These are phyloP conservation scores for Neolamprologus fasciatus DNA, from an alignment of 2,113 vertebrate genomes.

Conservation along the genomic window DNA sequence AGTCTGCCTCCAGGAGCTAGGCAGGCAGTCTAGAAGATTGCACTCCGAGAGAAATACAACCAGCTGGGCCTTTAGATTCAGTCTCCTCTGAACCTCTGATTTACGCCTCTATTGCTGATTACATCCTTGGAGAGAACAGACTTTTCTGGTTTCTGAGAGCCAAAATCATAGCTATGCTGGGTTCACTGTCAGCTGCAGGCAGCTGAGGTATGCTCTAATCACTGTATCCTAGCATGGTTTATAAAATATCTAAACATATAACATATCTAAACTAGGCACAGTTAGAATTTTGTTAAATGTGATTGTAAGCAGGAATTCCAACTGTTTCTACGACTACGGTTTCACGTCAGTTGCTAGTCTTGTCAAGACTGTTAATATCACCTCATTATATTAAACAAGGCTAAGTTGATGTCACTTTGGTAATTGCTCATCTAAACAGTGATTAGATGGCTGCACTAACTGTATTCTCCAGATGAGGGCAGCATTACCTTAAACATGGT, in stretches of 20 bases:
- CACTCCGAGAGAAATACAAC: constrained; percentile 10
- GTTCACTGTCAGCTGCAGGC: background rate
- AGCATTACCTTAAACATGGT: constrained; percentile 35
- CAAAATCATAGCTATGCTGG: background rate
- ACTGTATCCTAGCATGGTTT: background rate
- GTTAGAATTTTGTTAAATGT: background rate
- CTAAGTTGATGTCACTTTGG: background rate
- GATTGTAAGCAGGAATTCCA: background rate
- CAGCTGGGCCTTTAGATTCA: background rate
- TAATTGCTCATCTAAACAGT: background rate
- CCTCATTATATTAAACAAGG: background rate
- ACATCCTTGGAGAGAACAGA: constrained; percentile 24
- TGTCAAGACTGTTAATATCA: background rate
- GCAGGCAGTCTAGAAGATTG: background rate
- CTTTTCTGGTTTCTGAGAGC: background rate
- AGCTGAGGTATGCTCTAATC: background rate
- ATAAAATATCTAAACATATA: background rate
- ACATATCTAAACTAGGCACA: background rate
- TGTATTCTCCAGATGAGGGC: constrained; percentile 37
- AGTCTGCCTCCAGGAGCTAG: background rate
- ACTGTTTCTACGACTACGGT: background rate
- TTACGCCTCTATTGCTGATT: constrained; percentile 20
- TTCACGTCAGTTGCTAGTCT: background rate
- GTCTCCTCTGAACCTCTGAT: constrained; percentile 24
- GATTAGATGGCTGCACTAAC: background rate